Evolutionary conservation across 1,140 invertebrate genomes (phyloP), one percentile per base, ranked within the genome.

Genomic region (Drosophila sproati): DNA sequence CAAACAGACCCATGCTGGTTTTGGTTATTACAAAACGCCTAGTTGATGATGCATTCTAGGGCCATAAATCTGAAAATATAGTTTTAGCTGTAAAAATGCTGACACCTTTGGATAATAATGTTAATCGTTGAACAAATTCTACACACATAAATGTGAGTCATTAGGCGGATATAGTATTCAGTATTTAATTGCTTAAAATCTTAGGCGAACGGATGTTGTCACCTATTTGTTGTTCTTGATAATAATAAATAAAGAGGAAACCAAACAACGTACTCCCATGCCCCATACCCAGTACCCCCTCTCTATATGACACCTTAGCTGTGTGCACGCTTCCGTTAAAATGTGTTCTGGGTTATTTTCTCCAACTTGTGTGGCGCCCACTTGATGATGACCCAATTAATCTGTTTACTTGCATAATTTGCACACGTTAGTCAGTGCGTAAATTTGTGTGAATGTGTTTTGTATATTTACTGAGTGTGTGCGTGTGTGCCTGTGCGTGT

Each of bases 351-450:
- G 28, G 47, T 60, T 47, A 63, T 72, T 59, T 60, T 43, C 62
- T 47, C 20, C 47, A 34, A 37, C n/a, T 55, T 10, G 32, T 6
- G 39, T 20, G 28, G 31, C n/a, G 12, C 48, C 72, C 50, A 57
- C 72, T 76, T 76, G 20, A 20, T 76, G 55, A 62, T 76, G 83
- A 83, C 83, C 83, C 60, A 87, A 87, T 87, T 87, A 87, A 87
- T 89, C 77, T 87, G 85, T 87, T 87, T 87, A 87, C 83, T 87
- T 88, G 83, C 83, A 87, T 87, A 87, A 87, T 87, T 82, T 88
- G 83, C 88, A 59, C 77, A 87, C 73, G 80, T 87, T 88, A 83
- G 80, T 78, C 83, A 66, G 67, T 73, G 77, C 66, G 77, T 87
- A 83, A 80, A 78, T 69, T 69, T 72, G 57, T 72, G 41, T 51